These are phyloP conservation scores for Gallinago paraguaiae DNA, from an alignment of 2,113 vertebrate genomes.

Conservation along the genomic window DNA sequence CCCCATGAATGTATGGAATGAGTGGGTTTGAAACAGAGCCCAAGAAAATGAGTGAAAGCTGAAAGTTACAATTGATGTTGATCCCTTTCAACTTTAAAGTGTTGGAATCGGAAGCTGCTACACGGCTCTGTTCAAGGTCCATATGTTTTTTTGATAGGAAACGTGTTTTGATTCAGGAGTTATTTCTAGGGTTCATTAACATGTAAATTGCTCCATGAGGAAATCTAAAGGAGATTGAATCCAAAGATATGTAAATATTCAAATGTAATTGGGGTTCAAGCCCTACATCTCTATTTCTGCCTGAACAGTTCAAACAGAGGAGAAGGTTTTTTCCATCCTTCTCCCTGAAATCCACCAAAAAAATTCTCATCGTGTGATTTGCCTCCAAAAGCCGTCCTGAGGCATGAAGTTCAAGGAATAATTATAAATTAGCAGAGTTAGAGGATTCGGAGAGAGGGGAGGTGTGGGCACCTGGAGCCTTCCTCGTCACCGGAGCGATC, in stretches of 20 bases:
- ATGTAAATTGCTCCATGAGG: conserved; percentile 27
- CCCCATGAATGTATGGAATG: neutral
- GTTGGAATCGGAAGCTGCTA: neutral
- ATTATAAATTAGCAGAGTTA: neutral
- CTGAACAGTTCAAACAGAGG: neutral
- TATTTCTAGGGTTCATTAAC: conserved; percentile 41
- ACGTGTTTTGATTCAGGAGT: conserved; percentile 39
- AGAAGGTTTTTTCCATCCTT: neutral
- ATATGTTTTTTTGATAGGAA: neutral
- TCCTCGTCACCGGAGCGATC: neutral
- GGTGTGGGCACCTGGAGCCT: neutral
- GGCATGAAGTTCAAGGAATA: neutral
- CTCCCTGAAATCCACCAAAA: neutral
- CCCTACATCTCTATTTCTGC: conserved; percentile 37
- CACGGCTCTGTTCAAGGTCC: neutral
- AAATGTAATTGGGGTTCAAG: conserved; percentile 35
- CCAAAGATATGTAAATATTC: conserved; percentile 47
- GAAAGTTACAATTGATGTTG: neutral
- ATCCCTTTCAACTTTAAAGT: neutral
- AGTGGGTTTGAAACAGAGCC: neutral
- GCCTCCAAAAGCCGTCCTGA: neutral
- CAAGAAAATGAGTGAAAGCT: neutral
- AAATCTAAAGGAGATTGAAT: conserved; percentile 33
- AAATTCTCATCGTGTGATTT: neutral
- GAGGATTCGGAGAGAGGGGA: neutral